Evolutionary conservation across 2,113 vertebrate species (phyloP).

Genomic region (Cyprinodon tularosa): DNA sequence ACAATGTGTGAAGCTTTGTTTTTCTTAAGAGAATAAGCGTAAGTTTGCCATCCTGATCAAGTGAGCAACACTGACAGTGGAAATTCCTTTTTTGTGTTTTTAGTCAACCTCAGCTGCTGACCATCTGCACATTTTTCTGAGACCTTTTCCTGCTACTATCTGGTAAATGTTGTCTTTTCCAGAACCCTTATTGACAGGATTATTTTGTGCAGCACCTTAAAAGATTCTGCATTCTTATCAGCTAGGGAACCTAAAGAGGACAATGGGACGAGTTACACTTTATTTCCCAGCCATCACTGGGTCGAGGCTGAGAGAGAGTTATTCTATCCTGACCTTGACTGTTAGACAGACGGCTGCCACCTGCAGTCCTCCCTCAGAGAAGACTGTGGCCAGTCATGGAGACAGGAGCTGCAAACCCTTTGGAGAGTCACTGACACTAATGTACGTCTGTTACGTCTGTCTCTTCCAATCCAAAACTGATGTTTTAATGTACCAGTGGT

Average conservation of each 20-base stretch:
- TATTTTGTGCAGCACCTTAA: neutral
- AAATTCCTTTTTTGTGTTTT: too few species aligned
- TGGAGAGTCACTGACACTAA: neutral
- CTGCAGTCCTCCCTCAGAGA: neutral
- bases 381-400: neutral
- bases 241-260: neutral
- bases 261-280: neutral
- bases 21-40: too few species aligned
- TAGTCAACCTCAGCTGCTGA: too few species aligned
- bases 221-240: neutral
- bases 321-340: neutral
- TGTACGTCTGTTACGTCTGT: neutral
- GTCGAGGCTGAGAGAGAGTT: neutral
- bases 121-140: too few species aligned
- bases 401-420: neutral
- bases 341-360: neutral
- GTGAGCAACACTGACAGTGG: too few species aligned
- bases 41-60: too few species aligned
- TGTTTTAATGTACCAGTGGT: neutral
- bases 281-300: neutral
- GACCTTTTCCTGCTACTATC: too few species aligned
- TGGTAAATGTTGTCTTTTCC: too few species aligned
- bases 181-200: neutral
- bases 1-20: too few species aligned
- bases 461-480: neutral